Conservation (phyloP, 2,888 invertebrate genomes). For the Agrochola macilenta region DNA sequence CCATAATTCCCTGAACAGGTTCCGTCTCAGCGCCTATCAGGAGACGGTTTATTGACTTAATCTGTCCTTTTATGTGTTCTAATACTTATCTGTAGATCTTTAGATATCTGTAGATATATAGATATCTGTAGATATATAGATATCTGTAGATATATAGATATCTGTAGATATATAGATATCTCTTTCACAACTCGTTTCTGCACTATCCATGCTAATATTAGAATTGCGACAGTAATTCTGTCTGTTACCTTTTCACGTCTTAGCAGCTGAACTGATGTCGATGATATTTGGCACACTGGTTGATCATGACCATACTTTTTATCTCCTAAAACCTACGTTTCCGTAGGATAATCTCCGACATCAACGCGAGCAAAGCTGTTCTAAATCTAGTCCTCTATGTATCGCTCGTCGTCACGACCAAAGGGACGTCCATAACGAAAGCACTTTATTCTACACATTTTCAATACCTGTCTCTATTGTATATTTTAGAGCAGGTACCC, state of each 20-base stretch:
- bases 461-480: slow-evolving; percentile 17
- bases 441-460: slow-evolving; percentile 40
- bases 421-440: slow-evolving; percentile 13
- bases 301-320: background rate
- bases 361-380: background rate
- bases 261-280: background rate
- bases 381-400: slow-evolving; percentile 3
- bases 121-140: no score
- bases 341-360: background rate
- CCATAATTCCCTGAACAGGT: background rate
- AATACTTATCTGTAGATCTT: background rate
- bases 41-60: background rate
- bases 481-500: slow-evolving; percentile 2
- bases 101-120: no score
- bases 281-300: background rate
- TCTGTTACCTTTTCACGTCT: background rate
- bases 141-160: no score
- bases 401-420: slow-evolving; percentile 6
- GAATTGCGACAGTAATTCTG: background rate
- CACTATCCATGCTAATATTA: background rate
- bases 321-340: background rate
- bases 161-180: no score
- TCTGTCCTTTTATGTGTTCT: slow-evolving; percentile 14
- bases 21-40: background rate
- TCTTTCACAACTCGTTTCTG: slow-evolving; percentile 13